Evolutionary conservation across 2,888 invertebrate species (phyloP), one percentile per base, ranked within the genome.

Genomic region (Linyphia triangularis): DNA sequence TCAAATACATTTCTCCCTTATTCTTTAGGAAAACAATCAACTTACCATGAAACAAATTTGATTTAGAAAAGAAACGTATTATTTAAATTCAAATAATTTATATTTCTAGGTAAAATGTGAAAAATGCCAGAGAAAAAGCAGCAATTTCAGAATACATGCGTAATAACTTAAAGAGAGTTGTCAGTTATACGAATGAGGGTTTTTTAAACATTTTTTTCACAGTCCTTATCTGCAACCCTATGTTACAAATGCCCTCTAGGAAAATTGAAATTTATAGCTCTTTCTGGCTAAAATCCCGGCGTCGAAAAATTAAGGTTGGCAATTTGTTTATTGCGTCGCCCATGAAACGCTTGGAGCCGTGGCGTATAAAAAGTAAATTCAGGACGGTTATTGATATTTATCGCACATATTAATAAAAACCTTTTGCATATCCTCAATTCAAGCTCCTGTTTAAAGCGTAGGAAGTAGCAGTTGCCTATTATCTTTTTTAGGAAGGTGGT

Each of bases 351-450:
- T 43, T 61, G 28, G 26, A 63, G 33, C n/a, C 10, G 16, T 67
- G 59, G 28, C 57, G 57, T 37, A 59, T 69, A 57, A 70, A 33
- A 22, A 67, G 26, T 22, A 30, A 70, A 65, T 81, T 69, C 37
- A n/a, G 19, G 28, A 61, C 40, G 61, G 28, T 82, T 82, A 82
- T 82, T 82, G 82, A 82, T 72, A 82, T 82, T 82, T 82, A 82
- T 82, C 72, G 43, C 72, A 2, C 2, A 61, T 65, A 79, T 79
- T 79, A 79, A 79, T 79, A 67, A 78, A 67, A 67, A 16, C 63
- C 75, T 37, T 61, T 33, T 77, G 33, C 77, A 26, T 28, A 37
- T 37, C 40, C 63, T 24, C n/a, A 40, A 72, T 72, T 72, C 72
- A 24, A 63, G 24, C 24, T n/a, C 63, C n/a, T 19, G 37, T 13